Conservation (phyloP, 2,888 invertebrate genomes). For the Eupithecia tripunctaria region DNA sequence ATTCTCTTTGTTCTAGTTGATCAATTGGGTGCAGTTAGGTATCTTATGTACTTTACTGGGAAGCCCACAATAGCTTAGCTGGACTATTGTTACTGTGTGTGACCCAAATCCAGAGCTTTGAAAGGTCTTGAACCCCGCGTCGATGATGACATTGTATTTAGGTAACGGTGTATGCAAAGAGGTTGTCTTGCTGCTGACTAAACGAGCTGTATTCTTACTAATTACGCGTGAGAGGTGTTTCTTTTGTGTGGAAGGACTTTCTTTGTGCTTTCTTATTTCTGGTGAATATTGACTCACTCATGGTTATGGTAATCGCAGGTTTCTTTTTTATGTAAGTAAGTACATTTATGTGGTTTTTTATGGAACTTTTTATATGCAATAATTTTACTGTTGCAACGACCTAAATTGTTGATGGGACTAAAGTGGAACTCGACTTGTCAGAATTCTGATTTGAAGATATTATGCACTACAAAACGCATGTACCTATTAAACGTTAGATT, state of each 20-base stretch:
- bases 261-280: not conserved
- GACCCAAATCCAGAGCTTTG: slow-evolving; percentile 11
- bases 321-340: not conserved
- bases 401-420: not conserved
- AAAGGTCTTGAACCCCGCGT: slow-evolving; percentile 8
- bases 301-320: not conserved
- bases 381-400: not conserved
- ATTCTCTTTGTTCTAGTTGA: slow-evolving; percentile 32
- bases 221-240: not conserved
- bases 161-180: not conserved
- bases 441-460: not conserved
- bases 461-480: not conserved
- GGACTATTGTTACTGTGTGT: slow-evolving; percentile 14
- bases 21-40: slow-evolving; percentile 13
- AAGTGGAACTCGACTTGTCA: not conserved
- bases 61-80: slow-evolving; percentile 7
- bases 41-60: not conserved
- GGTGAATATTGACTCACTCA: not conserved
- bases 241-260: not conserved
- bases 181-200: not conserved
- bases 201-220: not conserved
- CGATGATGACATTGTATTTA: not conserved
- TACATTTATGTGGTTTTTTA: not conserved
- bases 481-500: not conserved
- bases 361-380: not conserved